These are phyloP conservation scores for Oriolus oriolus DNA, from an alignment of 2,113 vertebrate genomes.

Conservation along the genomic window DNA sequence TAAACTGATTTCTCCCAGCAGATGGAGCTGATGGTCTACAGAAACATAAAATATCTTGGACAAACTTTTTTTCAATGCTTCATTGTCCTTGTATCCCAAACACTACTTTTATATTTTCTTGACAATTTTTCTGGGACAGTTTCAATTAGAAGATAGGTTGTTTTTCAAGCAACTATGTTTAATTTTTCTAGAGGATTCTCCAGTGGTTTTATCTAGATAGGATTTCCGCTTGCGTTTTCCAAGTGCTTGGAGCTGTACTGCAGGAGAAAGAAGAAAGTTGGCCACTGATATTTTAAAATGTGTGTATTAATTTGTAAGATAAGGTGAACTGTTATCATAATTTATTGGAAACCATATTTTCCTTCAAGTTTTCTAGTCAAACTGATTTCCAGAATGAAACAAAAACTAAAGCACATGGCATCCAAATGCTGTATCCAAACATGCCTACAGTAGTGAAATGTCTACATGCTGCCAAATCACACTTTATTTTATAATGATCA, in stretches of 20 bases:
- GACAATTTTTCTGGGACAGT: neutral
- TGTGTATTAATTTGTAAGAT: neutral
- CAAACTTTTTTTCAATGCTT: neutral
- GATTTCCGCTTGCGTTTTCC: neutral
- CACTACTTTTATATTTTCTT: neutral
- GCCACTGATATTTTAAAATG: neutral
- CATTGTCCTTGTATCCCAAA: neutral
- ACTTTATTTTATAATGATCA: neutral
- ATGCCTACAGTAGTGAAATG: accelerated
- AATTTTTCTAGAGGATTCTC: neutral
- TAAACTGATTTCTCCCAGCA: constrained; percentile 8
- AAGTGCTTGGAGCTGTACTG: neutral
- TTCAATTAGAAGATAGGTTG: neutral
- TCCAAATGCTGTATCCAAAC: neutral
- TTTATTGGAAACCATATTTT: neutral
- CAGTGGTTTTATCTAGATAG: neutral
- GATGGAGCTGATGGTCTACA: constrained; percentile 57
- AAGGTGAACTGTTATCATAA: neutral
- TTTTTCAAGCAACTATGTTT: neutral
- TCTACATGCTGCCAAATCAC: neutral
- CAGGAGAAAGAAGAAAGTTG: neutral
- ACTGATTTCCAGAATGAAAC: neutral
- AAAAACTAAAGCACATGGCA: neutral
- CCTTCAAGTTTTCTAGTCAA: neutral
- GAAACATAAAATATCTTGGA: neutral